These are phyloP conservation scores for Gnatocerus cornutus DNA, from an alignment of 2,888 invertebrate genomes.

Conservation along the genomic window DNA sequence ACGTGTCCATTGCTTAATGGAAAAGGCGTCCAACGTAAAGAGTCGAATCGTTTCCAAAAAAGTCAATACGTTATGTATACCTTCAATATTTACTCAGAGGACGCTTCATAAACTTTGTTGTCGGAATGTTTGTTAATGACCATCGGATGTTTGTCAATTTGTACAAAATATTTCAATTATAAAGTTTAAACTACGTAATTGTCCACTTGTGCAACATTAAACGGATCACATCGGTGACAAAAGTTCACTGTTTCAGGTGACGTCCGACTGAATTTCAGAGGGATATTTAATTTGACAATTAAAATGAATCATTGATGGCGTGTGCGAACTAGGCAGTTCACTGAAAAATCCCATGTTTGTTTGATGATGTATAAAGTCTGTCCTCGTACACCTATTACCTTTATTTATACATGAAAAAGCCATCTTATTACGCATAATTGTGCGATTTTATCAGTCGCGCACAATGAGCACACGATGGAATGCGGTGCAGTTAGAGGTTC, in stretches of 20 bases:
- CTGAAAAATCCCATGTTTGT: constrained; percentile 53
- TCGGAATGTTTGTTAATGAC: constrained; percentile 45
- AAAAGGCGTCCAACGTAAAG: constrained; percentile 27
- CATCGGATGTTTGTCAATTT: constrained; percentile 45
- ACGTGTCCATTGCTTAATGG: constrained; percentile 32
- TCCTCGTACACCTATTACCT: constrained; percentile 55
- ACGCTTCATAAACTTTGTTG: constrained; percentile 10
- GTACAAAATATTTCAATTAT: constrained; percentile 40
- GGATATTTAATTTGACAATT: constrained; percentile 46
- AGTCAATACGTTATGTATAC: constrained; percentile 31
- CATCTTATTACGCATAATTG: constrained; percentile 61
- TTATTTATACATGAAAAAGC: constrained; percentile 60
- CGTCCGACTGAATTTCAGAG: constrained; percentile 1
- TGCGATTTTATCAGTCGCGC: not conserved
- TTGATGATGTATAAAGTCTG: constrained; percentile 49
- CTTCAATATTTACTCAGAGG: constrained; percentile 39
- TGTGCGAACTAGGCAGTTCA: constrained; percentile 38
- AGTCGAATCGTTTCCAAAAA: constrained; percentile 16
- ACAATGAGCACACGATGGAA: not conserved
- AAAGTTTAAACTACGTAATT: constrained; percentile 2
- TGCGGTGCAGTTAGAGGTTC: constrained; percentile 4
- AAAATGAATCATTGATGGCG: constrained; percentile 48
- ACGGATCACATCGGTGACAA: constrained; percentile 13
- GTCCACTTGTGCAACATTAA: constrained; percentile 6
- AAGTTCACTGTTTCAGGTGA: constrained; percentile 6